Base-by-base conservation (phyloP, 92 coral and sea anemone species). In the Heteractis magnifica region DNA sequence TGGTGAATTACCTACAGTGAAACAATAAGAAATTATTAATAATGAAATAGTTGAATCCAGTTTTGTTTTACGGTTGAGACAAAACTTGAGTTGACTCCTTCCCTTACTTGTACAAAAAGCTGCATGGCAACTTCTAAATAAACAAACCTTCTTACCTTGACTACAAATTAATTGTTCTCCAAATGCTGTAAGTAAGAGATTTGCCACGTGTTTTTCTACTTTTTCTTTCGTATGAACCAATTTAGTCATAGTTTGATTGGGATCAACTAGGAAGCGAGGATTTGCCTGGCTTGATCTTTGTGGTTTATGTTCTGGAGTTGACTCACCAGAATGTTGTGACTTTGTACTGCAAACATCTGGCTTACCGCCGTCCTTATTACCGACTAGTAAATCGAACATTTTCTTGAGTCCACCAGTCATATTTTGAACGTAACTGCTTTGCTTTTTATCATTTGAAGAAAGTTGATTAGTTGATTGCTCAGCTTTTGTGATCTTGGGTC, bases 171-270 rank as follows among this genome's bases (percentile, higher is more conserved):
- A 89, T 59, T 93, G 97, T 82, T 93, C 97, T 52, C 91, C 95
- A 84, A 93, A 89, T 50, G 89, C 84, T 19, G 92, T 83, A 80
- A 92, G 79, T 49, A 93, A 83, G 52, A 93, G 81, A 60, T 81
- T 89, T 20, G 91, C 77, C 11, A 93, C 84, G 56, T 93, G 95
- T 71, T 90, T 91, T 68, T 93, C 97, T 74, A 93, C 92, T 52
- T 91, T 93, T 72, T 90, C 92, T 65, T 91, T 93, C 49, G 97
- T 89, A 21, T 85, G 77, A 19, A 91, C 83, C 80, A 93, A 83
- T 20, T 87, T 86, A 59, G 86, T 78, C 72, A 93, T 80, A 52
- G 92, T 74, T 44, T 85, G 84, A 73, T 86, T 90, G 18, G 92
- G 79, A 52, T 83, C 79, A 49, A 72, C 74, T 74, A 75, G 72